Base-by-base conservation (phyloP, 2,113 vertebrate genomes). In the Mesembrinibis cayennensis region DNA sequence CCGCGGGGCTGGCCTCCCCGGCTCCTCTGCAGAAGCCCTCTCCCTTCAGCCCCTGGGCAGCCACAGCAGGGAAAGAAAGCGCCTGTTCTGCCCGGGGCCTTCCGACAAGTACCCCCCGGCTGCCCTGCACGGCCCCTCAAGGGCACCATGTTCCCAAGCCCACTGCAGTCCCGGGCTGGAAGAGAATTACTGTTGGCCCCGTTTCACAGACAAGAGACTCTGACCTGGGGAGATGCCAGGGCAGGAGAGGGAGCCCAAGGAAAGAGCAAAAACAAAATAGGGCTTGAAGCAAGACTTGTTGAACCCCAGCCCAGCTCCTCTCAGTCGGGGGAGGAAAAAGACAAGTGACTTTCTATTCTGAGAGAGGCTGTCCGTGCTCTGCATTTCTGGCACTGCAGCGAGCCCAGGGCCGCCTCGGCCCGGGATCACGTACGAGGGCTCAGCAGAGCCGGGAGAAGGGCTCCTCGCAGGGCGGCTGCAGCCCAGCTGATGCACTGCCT, bases 391-490 rank as follows among this genome's bases (percentile, higher is more conserved):
- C 56, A 38, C 3, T 1, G 6, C 63, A 8, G 34, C 0, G 1
- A 56, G 59, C 50, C 13, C n/a, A 17, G 52, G 52, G 49, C 7
- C n/a, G 23, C 20, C 53, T 42, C 5, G 1, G 61, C 25, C 78
- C 66, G 59, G 40, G 36, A 27, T 44, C 32, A 34, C 1, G 1
- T 3, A 9, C 1, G 2, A 30, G 52, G 26, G 61, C 30, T 26
- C 23, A 7, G 56, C 42, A 22, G 50, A 29, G 66, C 16, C 1
- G 2, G 74, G n/a, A 47, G 49, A 13, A 70, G 49, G n/a, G 55
- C 71, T 82, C 20, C 30, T 14, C 0, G 25, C 36, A 1, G 17
- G 59, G 76, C 0, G 1, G 40, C 7, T 2, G 2, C 67, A 69
- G 63, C 63, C 61, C 2, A 4, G 82, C 84, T 34, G 32, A 8